phyloP scores from a whole-genome alignment of 2,797 vertebrate genomes.

The Brotula barbata region DNA sequence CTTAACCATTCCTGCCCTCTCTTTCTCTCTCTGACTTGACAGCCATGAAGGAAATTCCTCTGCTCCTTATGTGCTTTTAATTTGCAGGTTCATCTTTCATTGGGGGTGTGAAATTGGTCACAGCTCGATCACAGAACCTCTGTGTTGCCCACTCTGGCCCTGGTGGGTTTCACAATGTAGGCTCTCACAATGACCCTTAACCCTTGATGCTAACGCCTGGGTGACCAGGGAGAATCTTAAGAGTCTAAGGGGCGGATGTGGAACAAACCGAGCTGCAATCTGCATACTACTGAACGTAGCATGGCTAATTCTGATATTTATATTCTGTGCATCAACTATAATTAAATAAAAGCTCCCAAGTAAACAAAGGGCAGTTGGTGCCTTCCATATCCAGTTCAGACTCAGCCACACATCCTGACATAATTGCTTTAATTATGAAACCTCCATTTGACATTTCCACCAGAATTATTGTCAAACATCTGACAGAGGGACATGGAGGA shows the following conservation, averaged over 20 bases:
- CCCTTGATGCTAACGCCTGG: slow-evolving; percentile 68
- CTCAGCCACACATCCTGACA: slow-evolving; percentile 12
- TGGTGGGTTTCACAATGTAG: slow-evolving; percentile 61
- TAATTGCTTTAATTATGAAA: slow-evolving; percentile 48
- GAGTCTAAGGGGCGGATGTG: slow-evolving; percentile 9
- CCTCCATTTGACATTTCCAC: slow-evolving; percentile 41
- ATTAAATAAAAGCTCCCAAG: not conserved
- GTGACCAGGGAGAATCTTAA: slow-evolving; percentile 59
- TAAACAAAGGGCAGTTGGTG: not conserved
- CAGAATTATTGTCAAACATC: slow-evolving; percentile 52
- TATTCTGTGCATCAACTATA: not conserved
- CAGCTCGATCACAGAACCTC: slow-evolving; percentile 56
- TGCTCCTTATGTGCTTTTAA: slow-evolving; percentile 58
- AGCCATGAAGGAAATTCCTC: slow-evolving; percentile 48
- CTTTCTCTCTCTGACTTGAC: slow-evolving; percentile 27
- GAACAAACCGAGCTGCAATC: slow-evolving; percentile 31
- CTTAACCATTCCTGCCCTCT: not conserved
- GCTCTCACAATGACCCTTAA: slow-evolving; percentile 60
- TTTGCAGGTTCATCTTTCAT: slow-evolving; percentile 62
- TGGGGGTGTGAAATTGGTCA: slow-evolving; percentile 65
- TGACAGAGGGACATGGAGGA: slow-evolving; percentile 14
- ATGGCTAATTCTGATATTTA: slow-evolving; percentile 3
- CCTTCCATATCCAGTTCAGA: slow-evolving; percentile 6
- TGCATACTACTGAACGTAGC: slow-evolving; percentile 5
- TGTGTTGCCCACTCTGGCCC: slow-evolving; percentile 52